Evolutionary conservation across 2,888 invertebrate genomes (phyloP).

Genomic region (Bhutanitis thaidina): DNA sequence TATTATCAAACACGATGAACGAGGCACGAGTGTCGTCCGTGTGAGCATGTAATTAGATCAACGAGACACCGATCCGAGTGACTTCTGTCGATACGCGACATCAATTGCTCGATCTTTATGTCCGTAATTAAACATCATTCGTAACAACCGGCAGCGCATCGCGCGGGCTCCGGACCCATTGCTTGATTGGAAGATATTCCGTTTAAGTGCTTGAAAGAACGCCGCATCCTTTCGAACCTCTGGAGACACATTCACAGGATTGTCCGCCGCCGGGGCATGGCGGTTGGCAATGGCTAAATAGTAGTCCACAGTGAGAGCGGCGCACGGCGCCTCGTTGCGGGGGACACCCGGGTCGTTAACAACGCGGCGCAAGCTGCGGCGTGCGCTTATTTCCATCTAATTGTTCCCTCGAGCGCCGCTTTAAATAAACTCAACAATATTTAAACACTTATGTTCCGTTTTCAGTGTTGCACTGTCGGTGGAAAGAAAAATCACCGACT

Average conservation of each 20-base stretch:
- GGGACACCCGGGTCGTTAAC: background rate
- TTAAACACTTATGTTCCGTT: background rate
- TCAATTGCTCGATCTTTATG: background rate
- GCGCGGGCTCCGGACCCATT: too few species aligned
- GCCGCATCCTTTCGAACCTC: background rate
- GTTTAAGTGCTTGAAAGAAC: background rate
- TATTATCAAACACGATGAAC: background rate
- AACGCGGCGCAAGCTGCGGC: background rate
- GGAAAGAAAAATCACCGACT: background rate
- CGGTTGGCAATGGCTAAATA: background rate
- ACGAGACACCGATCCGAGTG: background rate
- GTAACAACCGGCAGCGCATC: too few species aligned
- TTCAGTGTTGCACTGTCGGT: background rate
- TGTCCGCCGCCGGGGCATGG: background rate
- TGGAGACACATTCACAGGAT: background rate
- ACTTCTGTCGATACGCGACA: too few species aligned
- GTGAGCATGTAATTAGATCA: background rate
- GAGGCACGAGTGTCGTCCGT: background rate
- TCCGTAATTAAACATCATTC: background rate
- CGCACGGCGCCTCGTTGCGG: background rate
- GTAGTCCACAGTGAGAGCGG: background rate
- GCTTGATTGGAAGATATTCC: background rate
- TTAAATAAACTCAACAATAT: background rate
- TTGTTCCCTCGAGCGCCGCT: background rate
- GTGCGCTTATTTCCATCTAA: slow-evolving; percentile 1